phyloP scores from a whole-genome alignment of 2,113 vertebrate species.

The Cairina moschata region DNA sequence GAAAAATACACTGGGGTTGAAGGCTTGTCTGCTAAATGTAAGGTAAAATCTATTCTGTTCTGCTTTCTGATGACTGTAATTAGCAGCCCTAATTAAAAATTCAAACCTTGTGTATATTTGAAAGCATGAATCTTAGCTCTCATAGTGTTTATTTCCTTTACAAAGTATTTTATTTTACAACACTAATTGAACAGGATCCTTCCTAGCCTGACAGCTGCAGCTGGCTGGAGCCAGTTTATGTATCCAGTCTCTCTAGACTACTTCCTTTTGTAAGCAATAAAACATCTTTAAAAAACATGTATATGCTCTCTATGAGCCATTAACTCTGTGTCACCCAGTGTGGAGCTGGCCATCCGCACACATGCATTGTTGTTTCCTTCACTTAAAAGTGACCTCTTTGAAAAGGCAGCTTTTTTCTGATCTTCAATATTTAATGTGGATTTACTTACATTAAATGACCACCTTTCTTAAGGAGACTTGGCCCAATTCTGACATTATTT shows the following conservation, averaged over 20 bases:
- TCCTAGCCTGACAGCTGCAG: constrained; percentile 82
- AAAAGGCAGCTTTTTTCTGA: constrained; percentile 77
- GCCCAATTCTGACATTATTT: constrained; percentile 83
- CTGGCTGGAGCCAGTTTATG: constrained; percentile 87
- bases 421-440: constrained; percentile 87
- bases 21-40: constrained; percentile 92
- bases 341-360: constrained; percentile 70
- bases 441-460: constrained; percentile 86
- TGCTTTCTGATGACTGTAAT: constrained; percentile 99
- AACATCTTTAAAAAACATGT: constrained; percentile 89
- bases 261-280: constrained; percentile 86
- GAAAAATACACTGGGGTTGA: constrained; percentile 98
- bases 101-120: constrained; percentile 99
- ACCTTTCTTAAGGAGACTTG: constrained; percentile 77
- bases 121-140: constrained; percentile 98
- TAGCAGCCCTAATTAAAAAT: constrained; percentile 99
- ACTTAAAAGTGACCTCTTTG: constrained; percentile 85
- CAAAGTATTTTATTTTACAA: constrained; percentile 98
- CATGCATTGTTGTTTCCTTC: constrained; percentile 73
- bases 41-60: constrained; percentile 98
- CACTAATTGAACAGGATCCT: constrained; percentile 90
- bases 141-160: constrained; percentile 98
- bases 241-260: constrained; percentile 85
- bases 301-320: constrained; percentile 83
- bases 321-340: constrained; percentile 82